A percentile compares a stretch with the other conserved stretches of the same genome.
Evolutionary conservation across 1,140 invertebrate species (phyloP).

Genomic region (Phocides pigmalion): DNA sequence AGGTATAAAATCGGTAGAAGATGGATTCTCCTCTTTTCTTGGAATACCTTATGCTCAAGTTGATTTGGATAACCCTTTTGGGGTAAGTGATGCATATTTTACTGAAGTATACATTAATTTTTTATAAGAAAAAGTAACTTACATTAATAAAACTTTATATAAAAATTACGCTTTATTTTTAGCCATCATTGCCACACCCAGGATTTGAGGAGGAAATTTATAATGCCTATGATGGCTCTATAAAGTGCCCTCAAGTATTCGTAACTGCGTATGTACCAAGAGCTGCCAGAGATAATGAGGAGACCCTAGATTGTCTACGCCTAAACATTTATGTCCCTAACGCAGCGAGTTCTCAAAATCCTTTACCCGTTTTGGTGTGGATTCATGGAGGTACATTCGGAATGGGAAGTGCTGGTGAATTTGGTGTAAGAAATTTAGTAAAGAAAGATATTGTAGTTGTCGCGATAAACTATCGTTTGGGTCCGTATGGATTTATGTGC

Average conservation of each 20-base stretch:
- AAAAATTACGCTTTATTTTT: slow-evolving; percentile 37
- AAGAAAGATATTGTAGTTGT: slow-evolving; percentile 67
- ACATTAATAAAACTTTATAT: neutral
- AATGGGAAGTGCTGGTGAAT: slow-evolving; percentile 56
- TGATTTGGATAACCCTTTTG: slow-evolving; percentile 66
- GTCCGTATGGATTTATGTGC: slow-evolving; percentile 75
- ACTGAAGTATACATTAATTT: neutral
- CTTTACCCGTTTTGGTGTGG: slow-evolving; percentile 71
- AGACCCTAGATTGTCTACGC: slow-evolving; percentile 62
- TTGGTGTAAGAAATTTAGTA: slow-evolving; percentile 58
- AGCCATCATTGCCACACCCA: slow-evolving; percentile 50
- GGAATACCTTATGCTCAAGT: slow-evolving; percentile 71
- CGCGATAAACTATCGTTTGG: slow-evolving; percentile 71
- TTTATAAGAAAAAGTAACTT: neutral
- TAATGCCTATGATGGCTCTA: slow-evolving; percentile 58
- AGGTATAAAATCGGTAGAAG: slow-evolving; percentile 64
- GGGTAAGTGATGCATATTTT: slow-evolving; percentile 55
- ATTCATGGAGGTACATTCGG: slow-evolving; percentile 67
- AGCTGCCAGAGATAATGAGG: slow-evolving; percentile 35
- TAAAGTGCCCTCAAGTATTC: slow-evolving; percentile 60
- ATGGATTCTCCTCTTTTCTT: slow-evolving; percentile 65
- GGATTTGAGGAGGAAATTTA: slow-evolving; percentile 59
- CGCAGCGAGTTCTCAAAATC: slow-evolving; percentile 58
- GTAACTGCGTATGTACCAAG: slow-evolving; percentile 35
- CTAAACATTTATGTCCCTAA: slow-evolving; percentile 70